Conservation (phyloP, 2,888 invertebrate species). For the Laspeyria flexula region DNA sequence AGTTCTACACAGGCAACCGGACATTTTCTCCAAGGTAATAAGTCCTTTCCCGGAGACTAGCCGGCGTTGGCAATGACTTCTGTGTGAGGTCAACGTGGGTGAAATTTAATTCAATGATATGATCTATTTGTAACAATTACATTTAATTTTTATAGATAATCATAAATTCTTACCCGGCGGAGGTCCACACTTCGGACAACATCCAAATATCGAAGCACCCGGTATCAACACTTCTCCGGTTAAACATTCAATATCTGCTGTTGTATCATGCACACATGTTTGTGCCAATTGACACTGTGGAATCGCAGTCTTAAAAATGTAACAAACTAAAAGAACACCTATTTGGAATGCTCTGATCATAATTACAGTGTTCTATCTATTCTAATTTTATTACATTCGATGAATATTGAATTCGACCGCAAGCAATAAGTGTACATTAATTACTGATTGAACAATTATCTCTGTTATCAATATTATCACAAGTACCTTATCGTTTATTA, state of each 20-base stretch:
- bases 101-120: slow-evolving; percentile 42
- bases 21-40: slow-evolving; percentile 59
- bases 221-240: slow-evolving; percentile 54
- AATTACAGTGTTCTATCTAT: slow-evolving; percentile 16
- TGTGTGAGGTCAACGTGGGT: slow-evolving; percentile 47
- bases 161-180: slow-evolving; percentile 36
- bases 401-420: slow-evolving; percentile 31
- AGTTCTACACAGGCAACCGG: slow-evolving; percentile 42
- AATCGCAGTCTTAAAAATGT: slow-evolving; percentile 32
- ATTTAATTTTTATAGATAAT: not conserved
- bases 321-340: slow-evolving; percentile 36
- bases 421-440: slow-evolving; percentile 53
- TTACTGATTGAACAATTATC: slow-evolving; percentile 50
- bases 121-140: slow-evolving; percentile 10
- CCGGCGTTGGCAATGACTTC: slow-evolving; percentile 49
- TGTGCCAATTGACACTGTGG: slow-evolving; percentile 65
- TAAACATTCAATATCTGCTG: slow-evolving; percentile 57
- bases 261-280: slow-evolving; percentile 70
- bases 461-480: slow-evolving; percentile 54
- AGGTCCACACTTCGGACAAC: slow-evolving; percentile 76
- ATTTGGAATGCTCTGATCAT: slow-evolving; percentile 27
- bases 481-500: slow-evolving; percentile 57
- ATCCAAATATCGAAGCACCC: slow-evolving; percentile 61
- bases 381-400: slow-evolving; percentile 18
- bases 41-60: slow-evolving; percentile 61